Evolutionary conservation across 2,797 vertebrate genomes (phyloP), one percentile per base, ranked within the genome.

Genomic region (Fistularia commersonii): DNA sequence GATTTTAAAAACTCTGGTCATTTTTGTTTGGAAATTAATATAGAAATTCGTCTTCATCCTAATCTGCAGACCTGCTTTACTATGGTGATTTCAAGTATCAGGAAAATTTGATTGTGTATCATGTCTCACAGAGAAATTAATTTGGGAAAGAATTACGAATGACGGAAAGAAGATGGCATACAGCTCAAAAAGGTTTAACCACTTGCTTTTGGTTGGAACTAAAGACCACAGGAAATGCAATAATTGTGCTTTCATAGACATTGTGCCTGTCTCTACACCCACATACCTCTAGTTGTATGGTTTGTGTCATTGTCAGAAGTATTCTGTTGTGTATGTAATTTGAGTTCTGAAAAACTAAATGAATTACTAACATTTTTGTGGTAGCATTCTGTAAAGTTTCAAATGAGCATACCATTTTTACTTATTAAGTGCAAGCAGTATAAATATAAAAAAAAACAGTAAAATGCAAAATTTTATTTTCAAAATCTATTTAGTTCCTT

Each of bases 201-300:
- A 8, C 64, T n/a, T 37, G 37, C 54, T 70, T 83, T 78, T 82
- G 66, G 61, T 74, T 76, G 76, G 76, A 91, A 88, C 84, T 82
- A 77, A 87, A 87, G 85, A 87, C 82, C 84, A 91, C 89, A 91
- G 88, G 88, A 92, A 90, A 90, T 85, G 82, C 86, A 84, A 86
- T 88, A 86, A 90, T 88, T 81, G 83, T 82, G 87, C 80, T 85
- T 84, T 86, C 76, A 77, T 77, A 69, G 84, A 69, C 70, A 32
- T 54, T 74, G 71, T 44, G 57, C 51, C 53, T 64, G 66, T 76
- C 72, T 87, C 43, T 79, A 88, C 89, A 65, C 89, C 89, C 89
- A 92, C 90, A 70, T 84, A 51, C 71, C 58, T 87, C 66, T 43
- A 71, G 64, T 66, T n/a, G n/a, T 59, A 55, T 54, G 64, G 61